These are phyloP conservation scores for Hirtodrosophila alboralis DNA, from an alignment of 2,888 invertebrate genomes.

Conservation along the genomic window DNA sequence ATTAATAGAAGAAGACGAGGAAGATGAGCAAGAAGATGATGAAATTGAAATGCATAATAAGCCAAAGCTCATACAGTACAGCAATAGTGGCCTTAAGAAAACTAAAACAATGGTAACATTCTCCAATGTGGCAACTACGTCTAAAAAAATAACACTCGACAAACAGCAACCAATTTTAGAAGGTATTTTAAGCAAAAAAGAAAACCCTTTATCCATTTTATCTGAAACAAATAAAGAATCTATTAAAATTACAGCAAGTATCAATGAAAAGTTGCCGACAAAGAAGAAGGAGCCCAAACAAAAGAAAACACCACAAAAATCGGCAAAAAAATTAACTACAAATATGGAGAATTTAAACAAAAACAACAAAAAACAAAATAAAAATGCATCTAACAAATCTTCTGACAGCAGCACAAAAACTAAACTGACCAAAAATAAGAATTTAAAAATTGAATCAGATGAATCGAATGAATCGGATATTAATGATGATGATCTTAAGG, in stretches of 20 bases:
- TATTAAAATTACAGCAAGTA: neutral
- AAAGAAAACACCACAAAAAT: slow-evolving; percentile 1
- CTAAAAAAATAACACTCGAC: too few species aligned
- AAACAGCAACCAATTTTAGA: slow-evolving; percentile 1
- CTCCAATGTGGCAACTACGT: neutral
- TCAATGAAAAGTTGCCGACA: neutral
- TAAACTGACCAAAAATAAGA: neutral
- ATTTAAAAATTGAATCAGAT: neutral
- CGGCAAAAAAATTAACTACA: neutral
- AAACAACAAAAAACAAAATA: neutral
- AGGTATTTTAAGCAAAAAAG: neutral
- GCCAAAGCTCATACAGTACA: neutral
- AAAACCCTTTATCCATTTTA: too few species aligned
- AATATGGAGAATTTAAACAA: neutral
- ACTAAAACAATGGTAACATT: slow-evolving; percentile 9
- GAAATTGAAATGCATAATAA: neutral
- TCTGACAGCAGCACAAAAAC: neutral
- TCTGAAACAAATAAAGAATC: neutral
- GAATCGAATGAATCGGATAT: slow-evolving; percentile 21
- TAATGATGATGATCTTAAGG: slow-evolving; percentile 29
- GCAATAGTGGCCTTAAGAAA: neutral
- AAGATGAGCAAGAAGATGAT: neutral
- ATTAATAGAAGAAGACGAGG: neutral
- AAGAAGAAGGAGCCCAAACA: slow-evolving; percentile 3
- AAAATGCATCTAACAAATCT: neutral